Evolutionary conservation across 2,797 vertebrate species (phyloP).

Genomic region (Spondyliosoma cantharus): DNA sequence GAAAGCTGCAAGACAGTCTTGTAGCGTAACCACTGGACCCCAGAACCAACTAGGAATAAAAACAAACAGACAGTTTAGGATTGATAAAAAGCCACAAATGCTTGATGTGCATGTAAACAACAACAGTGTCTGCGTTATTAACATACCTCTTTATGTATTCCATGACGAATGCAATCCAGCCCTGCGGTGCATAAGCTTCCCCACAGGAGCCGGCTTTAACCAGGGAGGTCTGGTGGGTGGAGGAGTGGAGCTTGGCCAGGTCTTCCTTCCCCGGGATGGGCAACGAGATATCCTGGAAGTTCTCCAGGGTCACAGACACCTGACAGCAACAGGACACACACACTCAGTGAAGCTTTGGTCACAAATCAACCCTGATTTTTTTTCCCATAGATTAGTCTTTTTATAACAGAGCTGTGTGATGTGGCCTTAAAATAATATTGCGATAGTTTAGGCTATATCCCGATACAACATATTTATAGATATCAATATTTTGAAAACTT

Average conservation of each 20-base stretch:
- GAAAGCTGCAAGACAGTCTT: conserved; percentile 99
- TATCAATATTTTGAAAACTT: too few species aligned
- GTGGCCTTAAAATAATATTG: too few species aligned
- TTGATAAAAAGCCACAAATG: neutral
- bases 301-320: conserved; percentile 98
- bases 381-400: neutral
- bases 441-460: too few species aligned
- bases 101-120: conserved; percentile 16
- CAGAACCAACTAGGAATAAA: conserved; percentile 95
- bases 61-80: conserved; percentile 21
- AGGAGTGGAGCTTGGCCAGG: conserved; percentile 97
- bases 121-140: neutral
- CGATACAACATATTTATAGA: too few species aligned
- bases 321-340: conserved; percentile 70
- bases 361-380: neutral
- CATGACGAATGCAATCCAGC: conserved; percentile 97
- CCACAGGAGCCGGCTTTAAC: conserved; percentile 97
- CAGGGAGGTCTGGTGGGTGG: conserved; percentile 94
- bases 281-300: conserved; percentile 98
- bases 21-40: conserved; percentile 98
- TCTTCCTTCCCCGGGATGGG: conserved; percentile 99
- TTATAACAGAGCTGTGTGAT: too few species aligned
- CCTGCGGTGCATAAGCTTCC: conserved; percentile 96
- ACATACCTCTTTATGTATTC: conserved; percentile 97
- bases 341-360: conserved; percentile 21